A percentile compares a stretch with the other conserved stretches of the same genome.
Conservation (phyloP, 2,113 vertebrate species). For the Megaleporinus macrocephalus region DNA sequence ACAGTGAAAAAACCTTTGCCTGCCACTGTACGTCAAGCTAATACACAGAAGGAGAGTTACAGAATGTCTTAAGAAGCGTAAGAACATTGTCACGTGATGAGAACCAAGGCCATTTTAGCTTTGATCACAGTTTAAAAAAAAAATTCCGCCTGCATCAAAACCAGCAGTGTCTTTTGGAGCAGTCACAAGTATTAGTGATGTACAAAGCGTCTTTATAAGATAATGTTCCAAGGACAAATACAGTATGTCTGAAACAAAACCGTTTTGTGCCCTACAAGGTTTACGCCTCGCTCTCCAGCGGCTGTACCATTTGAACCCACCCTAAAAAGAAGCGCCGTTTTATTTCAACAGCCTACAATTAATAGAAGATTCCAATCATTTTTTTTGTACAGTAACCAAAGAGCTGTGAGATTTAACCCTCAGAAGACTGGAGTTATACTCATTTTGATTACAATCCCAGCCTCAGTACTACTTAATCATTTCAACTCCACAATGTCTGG, state of each 20-base stretch:
- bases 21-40: neutral
- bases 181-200: neutral
- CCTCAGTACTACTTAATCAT: too few species aligned
- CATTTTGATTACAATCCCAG: neutral
- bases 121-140: conserved; percentile 33
- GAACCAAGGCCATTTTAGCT: conserved; percentile 36
- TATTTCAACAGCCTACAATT: neutral
- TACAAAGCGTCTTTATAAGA: conserved; percentile 45
- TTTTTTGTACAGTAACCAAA: neutral
- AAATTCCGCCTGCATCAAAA: conserved; percentile 6
- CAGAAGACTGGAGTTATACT: neutral
- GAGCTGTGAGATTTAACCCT: neutral
- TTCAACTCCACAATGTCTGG: too few species aligned
- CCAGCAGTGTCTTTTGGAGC: conserved; percentile 11
- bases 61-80: neutral
- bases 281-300: conserved; percentile 10
- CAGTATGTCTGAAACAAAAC: conserved; percentile 24
- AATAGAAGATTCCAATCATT: neutral
- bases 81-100: neutral
- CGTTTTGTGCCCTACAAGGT: conserved; percentile 14
- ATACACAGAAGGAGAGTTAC: neutral
- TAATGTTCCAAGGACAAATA: conserved; percentile 38
- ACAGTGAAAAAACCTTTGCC: neutral
- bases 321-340: neutral
- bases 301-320: conserved; percentile 10